Evolutionary conservation across 2,888 invertebrate genomes (phyloP).

Genomic region (Meandrusa payeni): DNA sequence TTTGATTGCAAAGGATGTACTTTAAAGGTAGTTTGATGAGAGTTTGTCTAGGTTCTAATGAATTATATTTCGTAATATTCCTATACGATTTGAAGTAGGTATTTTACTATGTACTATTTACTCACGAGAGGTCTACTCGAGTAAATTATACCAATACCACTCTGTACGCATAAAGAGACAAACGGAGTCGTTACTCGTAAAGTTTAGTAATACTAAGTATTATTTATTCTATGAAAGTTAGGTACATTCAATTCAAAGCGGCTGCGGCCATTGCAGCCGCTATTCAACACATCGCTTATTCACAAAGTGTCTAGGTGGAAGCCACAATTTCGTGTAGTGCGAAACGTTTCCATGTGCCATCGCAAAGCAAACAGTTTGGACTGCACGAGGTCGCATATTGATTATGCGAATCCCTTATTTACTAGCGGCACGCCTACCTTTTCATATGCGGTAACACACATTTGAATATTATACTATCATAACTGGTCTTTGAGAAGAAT

Average conservation of each 20-base stretch:
- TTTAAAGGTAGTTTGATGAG: too few relatives aligned
- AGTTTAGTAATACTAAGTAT: too few relatives aligned
- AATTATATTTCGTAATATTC: too few relatives aligned
- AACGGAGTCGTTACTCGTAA: too few relatives aligned
- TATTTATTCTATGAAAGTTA: conserved; percentile 1
- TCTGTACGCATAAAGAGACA: too few relatives aligned
- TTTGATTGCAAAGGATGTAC: too few relatives aligned
- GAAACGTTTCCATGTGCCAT: conserved; percentile 22
- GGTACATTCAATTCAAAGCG: conserved; percentile 22
- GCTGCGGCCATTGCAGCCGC: conserved; percentile 53
- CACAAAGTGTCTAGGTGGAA: conserved; percentile 39
- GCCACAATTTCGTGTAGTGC: conserved; percentile 40
- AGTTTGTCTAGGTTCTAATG: too few relatives aligned
- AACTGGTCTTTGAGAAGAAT: too few relatives aligned
- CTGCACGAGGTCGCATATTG: conserved; percentile 9
- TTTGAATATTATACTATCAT: conserved; percentile 26
- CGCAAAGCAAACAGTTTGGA: conserved; percentile 30
- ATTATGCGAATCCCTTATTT: conserved; percentile 9
- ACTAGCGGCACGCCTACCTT: conserved; percentile 1
- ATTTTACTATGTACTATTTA: too few relatives aligned
- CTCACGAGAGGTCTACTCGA: too few relatives aligned
- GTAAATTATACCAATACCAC: too few relatives aligned
- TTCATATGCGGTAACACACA: not conserved
- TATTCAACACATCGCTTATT: conserved; percentile 51
- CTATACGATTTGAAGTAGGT: too few relatives aligned